Conservation (phyloP, 2,888 invertebrate species). For the Erebia aethiops region DNA sequence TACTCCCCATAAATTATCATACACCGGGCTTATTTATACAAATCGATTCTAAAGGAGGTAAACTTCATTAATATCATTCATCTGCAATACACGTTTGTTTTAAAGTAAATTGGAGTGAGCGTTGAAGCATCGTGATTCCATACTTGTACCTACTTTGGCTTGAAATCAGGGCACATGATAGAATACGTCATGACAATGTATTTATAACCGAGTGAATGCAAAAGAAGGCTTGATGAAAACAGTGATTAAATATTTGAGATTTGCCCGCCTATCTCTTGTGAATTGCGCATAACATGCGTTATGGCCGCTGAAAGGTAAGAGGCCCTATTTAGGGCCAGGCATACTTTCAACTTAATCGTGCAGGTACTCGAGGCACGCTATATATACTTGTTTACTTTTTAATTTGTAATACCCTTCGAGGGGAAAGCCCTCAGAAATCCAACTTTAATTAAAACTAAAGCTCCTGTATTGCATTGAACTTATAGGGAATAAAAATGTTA, state of each 20-base stretch:
- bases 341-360: constrained; percentile 33
- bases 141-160: too few relatives aligned
- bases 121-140: too few relatives aligned
- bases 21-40: too few relatives aligned
- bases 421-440: background rate
- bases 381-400: constrained; percentile 12
- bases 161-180: too few relatives aligned
- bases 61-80: too few relatives aligned
- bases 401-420: background rate
- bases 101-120: too few relatives aligned
- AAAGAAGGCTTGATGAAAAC: background rate
- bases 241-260: background rate
- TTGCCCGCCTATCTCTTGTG: constrained; percentile 9
- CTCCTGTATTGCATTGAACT: background rate
- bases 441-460: constrained; percentile 10
- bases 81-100: too few relatives aligned
- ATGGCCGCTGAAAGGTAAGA: constrained; percentile 17
- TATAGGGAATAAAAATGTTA: background rate
- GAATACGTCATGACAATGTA: background rate
- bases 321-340: constrained; percentile 22
- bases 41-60: too few relatives aligned
- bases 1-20: too few relatives aligned
- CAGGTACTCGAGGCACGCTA: constrained; percentile 30
- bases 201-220: background rate
- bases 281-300: constrained; percentile 5